Base-by-base conservation (phyloP, 2,113 vertebrate genomes). In the Lophius piscatorius region DNA sequence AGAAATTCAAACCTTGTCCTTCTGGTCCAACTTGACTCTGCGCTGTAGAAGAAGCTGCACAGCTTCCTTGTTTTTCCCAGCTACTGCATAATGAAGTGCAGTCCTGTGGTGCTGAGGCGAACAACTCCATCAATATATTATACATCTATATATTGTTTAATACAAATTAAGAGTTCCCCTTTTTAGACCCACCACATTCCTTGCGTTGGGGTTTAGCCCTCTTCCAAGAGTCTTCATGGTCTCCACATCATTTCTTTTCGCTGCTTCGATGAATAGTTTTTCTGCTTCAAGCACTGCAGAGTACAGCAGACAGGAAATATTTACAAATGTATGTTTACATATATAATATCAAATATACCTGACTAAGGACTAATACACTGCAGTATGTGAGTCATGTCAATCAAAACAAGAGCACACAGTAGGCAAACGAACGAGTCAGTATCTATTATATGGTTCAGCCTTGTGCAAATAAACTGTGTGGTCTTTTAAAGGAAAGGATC, bases 21-120 rank as follows among this genome's bases (percentile, higher is more conserved):
- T 90, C 17, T 92, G 76, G 75, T 94, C 95, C 70, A 97, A 81
- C 39, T 93, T 92, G 56, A 94, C 94, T 86, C 96, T 93, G 58
- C 93, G 92, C 68, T 71, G 87, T 6, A 98, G 90, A 66, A 98
- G 92, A 70, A 93, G 82, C 73, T 92, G 74, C 44, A 94, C 91
- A 0, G 87, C 91, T 0, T 94, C 92, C 1, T 75, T 34, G 46
- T 92, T 87, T 68, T 83, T 91, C 59, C 92, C 87, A 0, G 91
- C 94, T 12, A 94, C 92, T 3, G 94, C 95, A 67, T 93, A 98
- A 77, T 98, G 95, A 46, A 98, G 83, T 0, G 93, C 94, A 1
- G 93, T 95, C 14, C 92, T 88, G 21, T 93, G 80, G 26, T 94
- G 76, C 95, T 97, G 82, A 7, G 68, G 18, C 21, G 49, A 44